Base-by-base conservation (phyloP, 2,113 vertebrate species). In the Cygnus atratus region DNA sequence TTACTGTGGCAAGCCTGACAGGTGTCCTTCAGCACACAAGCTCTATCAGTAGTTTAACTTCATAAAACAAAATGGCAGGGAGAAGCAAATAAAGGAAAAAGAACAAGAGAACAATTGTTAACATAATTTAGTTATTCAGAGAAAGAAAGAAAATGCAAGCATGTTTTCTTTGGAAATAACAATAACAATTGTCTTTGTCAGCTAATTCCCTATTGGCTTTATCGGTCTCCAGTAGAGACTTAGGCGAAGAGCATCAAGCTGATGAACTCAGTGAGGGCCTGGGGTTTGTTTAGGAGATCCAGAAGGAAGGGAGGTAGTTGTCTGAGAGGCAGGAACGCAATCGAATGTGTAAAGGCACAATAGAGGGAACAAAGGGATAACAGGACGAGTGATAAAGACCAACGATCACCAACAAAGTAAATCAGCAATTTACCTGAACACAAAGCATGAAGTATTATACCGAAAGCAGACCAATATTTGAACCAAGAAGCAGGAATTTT, bases 181-280 rank as follows among this genome's bases (percentile, higher is more conserved):
- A 92, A 31, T 73, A 93, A 94, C 91, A 94, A 96, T 76, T 95
- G 93, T 54, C 91, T 97, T 87, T 91, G 88, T 94, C 94, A 91
- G 50, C 77, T 70, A 92, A 94, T 92, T 95, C 93, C 91, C 95
- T 66, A 16, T 85, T 93, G 91, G 77, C 39, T 95, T 95, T 91
- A 78, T 22, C 73, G 62, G 74, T 92, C 77, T 91, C 80, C 72
- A 92, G 50, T 37, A 89, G 57, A 92, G 88, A 68, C 66, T 81
- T 8, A 77, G 58, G 90, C 76, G 80, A 88, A 90, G 70, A 82
- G 75, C 59, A 72, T 55, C 10, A 0, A 31, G 66, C 74, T 89
- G 73, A 95, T 84, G 54, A 95, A 90, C 39, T 79, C 80, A 65
- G 19, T 41, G 70, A 93, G 44, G 39, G 58, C 54, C 28, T 79